Base-by-base conservation (phyloP, 1,140 invertebrate species). In the Lasioglossum baleicum region DNA sequence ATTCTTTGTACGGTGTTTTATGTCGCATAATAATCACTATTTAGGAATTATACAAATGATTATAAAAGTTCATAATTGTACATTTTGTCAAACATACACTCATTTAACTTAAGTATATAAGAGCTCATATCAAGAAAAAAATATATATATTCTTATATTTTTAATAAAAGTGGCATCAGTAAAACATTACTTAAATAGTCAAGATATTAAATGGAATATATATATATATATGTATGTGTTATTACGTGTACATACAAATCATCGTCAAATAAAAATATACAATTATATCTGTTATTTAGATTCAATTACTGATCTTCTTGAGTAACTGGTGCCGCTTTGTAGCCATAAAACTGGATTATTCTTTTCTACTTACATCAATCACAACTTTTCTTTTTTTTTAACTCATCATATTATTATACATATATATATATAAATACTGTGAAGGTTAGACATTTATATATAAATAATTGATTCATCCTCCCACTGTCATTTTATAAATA, bases 11-110 rank as follows among this genome's bases (percentile, higher is more conserved):
- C 31, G 63, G 63, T 68, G 60, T 56, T 44, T 58, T 58, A 61
- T 67, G 56, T 58, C 63, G 65, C 42, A 81, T 83, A 44, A 69
- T 80, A 73, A 44, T 81, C 79, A 76, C 71, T 68, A 80, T 73
- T 58, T 70, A 68, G 56, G 40, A 63, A 70, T 73, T 74, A 76
- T 81, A 73, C 42, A 66, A 65, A 48, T 74, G 56, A 67, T 67
- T 76, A 60, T 60, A 80, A 82, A 82, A 84, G 42, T 66, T 67
- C 66, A 60, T 75, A 72, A 73, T 61, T 63, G 58, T 78, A 81
- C 64, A 84, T 84, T 58, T 76, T 67, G 58, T 84, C 60, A 11
- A 72, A 10, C 68, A 74, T 67, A 70, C 51, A 70, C 58, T 81
- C 35, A 20, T 74, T 71, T 69, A 69, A 80, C 68, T 35, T 31